Percentiles rank a stretch among this genome's conserved stretches.
Evolutionary conservation across 2,797 vertebrate genomes (phyloP).

Genomic region (Xenops minutus): DNA sequence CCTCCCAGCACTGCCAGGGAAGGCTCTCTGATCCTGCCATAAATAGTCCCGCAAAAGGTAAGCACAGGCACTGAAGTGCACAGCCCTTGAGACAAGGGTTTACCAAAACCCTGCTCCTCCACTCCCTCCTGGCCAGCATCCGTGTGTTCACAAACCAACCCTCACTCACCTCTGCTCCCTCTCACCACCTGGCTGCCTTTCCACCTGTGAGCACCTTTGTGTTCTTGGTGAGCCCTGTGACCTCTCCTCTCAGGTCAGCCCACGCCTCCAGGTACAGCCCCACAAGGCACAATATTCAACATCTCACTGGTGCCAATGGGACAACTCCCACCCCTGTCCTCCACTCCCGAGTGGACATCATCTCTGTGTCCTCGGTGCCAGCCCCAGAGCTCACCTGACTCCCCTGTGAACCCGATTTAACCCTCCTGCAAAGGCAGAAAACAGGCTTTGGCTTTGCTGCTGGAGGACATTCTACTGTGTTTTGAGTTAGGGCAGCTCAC

Average conservation of each 20-base stretch:
- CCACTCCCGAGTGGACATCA: neutral
- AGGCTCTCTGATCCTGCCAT: neutral
- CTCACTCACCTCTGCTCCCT: neutral
- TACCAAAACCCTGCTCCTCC: neutral
- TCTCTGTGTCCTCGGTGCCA: neutral
- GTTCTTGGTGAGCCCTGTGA: neutral
- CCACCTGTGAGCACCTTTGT: neutral
- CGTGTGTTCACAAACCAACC: neutral
- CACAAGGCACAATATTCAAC: neutral
- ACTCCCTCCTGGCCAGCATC: neutral
- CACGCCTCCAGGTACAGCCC: neutral
- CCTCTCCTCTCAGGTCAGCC: neutral
- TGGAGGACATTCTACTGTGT: neutral
- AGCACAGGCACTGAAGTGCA: neutral
- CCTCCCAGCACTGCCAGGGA: neutral
- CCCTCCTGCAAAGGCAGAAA: neutral
- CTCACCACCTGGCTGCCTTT: neutral
- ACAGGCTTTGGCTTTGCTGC: neutral
- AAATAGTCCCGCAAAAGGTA: neutral
- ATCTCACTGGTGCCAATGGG: neutral
- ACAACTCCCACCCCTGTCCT: neutral
- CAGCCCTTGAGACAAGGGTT: neutral
- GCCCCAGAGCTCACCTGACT: neutral
- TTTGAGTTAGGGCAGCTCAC: neutral
- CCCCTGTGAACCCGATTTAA: neutral